These are phyloP conservation scores for Microcebus tavaratra DNA, from an alignment of 2,113 vertebrate species.

Conservation along the genomic window DNA sequence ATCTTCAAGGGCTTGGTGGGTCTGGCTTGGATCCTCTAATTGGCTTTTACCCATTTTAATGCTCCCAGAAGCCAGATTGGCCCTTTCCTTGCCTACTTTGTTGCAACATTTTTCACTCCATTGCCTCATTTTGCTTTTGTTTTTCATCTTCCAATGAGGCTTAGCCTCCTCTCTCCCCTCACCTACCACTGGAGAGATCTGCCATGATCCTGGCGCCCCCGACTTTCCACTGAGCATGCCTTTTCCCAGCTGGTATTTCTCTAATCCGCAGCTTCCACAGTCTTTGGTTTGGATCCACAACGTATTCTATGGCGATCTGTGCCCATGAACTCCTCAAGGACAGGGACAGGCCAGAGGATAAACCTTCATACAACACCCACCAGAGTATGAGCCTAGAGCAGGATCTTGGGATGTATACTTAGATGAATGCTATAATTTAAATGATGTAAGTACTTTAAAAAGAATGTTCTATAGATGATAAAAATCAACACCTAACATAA, in stretches of 20 bases:
- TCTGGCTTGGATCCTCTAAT: conserved; percentile 45
- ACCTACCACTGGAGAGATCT: not conserved
- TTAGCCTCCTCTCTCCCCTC: not conserved
- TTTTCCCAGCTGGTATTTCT: not conserved
- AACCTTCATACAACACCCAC: not conserved
- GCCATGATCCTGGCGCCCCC: fast-evolving
- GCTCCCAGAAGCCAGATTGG: conserved; percentile 29
- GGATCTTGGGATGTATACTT: not conserved
- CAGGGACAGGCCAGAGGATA: not conserved
- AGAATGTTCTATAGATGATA: not conserved
- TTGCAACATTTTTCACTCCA: not conserved
- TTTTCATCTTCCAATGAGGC: not conserved
- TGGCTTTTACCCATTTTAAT: conserved; percentile 61
- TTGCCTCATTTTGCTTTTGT: not conserved
- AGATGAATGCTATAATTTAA: not conserved
- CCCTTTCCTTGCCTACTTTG: not conserved
- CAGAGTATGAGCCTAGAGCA: not conserved
- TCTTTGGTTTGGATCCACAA: not conserved
- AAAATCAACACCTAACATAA: conserved; percentile 10
- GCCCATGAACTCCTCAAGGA: not conserved
- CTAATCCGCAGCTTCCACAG: not conserved
- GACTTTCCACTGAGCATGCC: not conserved
- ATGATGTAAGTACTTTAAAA: not conserved
- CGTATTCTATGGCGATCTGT: fast-evolving
- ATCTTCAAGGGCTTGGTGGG: not conserved